Conservation (phyloP, 2,888 invertebrate genomes). For the Morinoia aosen region DNA sequence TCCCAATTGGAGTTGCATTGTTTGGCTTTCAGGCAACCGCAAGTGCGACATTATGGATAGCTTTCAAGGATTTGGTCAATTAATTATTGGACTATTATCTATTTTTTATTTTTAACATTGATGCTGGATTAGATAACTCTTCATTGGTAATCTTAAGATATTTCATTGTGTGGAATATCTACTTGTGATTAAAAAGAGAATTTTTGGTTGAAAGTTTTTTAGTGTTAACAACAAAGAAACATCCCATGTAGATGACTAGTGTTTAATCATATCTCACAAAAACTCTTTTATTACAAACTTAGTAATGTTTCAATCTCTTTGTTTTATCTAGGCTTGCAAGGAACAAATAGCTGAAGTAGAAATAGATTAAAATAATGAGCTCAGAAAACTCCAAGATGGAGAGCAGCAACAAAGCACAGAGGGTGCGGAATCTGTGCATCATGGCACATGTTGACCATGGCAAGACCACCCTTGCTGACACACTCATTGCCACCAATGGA, state of each 20-base stretch:
- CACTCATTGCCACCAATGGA: constrained; percentile 92
- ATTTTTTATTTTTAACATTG: too few species aligned
- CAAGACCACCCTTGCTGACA: constrained; percentile 96
- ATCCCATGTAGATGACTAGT: not conserved
- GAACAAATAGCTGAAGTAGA: not conserved
- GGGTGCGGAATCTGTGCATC: constrained; percentile 89
- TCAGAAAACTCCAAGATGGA: not conserved
- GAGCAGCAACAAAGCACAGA: not conserved
- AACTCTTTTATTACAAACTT: not conserved
- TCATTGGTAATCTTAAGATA: too few species aligned
- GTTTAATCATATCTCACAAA: not conserved
- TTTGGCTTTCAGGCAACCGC: too few species aligned
- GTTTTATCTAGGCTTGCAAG: not conserved
- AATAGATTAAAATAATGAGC: not conserved
- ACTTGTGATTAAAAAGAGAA: too few species aligned
- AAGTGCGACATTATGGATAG: too few species aligned
- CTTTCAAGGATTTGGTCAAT: too few species aligned
- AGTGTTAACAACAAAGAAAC: too few species aligned
- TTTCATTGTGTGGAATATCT: too few species aligned
- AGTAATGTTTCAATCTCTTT: not conserved
- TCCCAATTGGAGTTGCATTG: too few species aligned
- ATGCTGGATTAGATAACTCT: too few species aligned
- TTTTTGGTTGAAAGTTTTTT: too few species aligned
- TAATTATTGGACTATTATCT: too few species aligned
- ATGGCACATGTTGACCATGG: constrained; percentile 99